phyloP scores from a whole-genome alignment of 2,888 invertebrate genomes.

The Dromius quadrimaculatus region DNA sequence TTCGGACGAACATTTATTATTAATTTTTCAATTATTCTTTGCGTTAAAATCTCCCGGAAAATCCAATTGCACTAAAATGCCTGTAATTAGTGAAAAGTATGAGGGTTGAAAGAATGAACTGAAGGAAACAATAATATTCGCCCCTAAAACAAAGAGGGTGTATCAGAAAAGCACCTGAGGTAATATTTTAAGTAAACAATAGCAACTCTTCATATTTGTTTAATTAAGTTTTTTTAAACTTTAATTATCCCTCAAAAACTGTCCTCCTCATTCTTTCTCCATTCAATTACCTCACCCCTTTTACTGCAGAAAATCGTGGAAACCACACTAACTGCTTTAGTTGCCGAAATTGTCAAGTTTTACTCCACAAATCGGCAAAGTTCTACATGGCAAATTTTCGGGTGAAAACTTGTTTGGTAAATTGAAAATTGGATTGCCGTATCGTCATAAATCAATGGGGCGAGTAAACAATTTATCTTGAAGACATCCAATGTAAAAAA shows the following conservation, averaged over 20 bases:
- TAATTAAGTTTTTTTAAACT: too few species aligned
- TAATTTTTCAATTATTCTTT: neutral
- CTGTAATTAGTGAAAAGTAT: neutral
- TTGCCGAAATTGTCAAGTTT: neutral
- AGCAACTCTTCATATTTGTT: too few species aligned
- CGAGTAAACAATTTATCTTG: neutral
- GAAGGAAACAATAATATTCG: too few species aligned
- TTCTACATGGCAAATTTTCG: neutral
- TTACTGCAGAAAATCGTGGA: neutral
- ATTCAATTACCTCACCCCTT: neutral
- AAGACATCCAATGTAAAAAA: too few species aligned
- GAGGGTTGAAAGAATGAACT: neutral
- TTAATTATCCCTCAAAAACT: neutral
- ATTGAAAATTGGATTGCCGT: neutral
- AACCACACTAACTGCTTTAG: conserved; percentile 1
- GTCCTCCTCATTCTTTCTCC: neutral
- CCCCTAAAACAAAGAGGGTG: neutral
- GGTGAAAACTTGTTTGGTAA: neutral
- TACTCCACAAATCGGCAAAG: neutral
- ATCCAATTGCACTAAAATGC: neutral
- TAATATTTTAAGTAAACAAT: neutral
- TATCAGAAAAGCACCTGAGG: neutral
- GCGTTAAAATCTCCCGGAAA: neutral
- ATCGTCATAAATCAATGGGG: neutral
- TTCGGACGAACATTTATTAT: too few species aligned